Base-by-base conservation (phyloP, 2,888 invertebrate genomes). In the Xiphydria camelus region DNA sequence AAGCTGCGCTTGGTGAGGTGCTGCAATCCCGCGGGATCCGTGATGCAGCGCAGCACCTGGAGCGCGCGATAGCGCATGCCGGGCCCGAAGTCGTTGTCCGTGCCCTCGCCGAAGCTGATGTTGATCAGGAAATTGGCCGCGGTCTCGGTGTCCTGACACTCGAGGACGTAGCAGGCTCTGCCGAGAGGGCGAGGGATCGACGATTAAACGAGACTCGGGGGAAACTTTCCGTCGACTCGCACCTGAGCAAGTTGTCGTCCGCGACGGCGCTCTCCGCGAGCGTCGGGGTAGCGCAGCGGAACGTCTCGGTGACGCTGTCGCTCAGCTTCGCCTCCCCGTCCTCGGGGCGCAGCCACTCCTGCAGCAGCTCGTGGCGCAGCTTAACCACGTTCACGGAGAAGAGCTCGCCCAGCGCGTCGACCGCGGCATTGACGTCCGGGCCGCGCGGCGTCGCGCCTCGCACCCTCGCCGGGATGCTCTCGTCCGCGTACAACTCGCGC, bases 401-500 rank as follows among this genome's bases (percentile, higher is more conserved):
- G 22, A 81, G 49, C 32, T 62, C 54, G 1, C 75, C 73, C 3
- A 82, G 57, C 7, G 72, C 73, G 44, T 76, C 70, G 2, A 76
- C 77, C 2, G 79, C 79, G 38, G 69, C 67, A 62, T 81, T 81
- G 21, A 82, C 78, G 53, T 80, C 79, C 42, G 77, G 76, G 50
- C 70, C 69, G 18, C 64, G 51, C 22, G 59, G 55, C 4, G 59
- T 57, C 12, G 68, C 57, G n/a, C 64, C 64, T 31, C 58, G 66
- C 33, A 70, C 71, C 41, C 75, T 68, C 45, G 69, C 59, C 7
- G 77, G 58, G 53, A 81, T 79, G 33, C 79, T 75, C 15, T 77
- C 72, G 56, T 81, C 79, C 47, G 66, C 64, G 59, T 81, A 82
- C 4, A 82, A 61, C 39, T 75, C 73, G 31, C 66, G 62, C 2